phyloP scores from a whole-genome alignment of 2,797 vertebrate species.

The Lutjanus campechanus region DNA sequence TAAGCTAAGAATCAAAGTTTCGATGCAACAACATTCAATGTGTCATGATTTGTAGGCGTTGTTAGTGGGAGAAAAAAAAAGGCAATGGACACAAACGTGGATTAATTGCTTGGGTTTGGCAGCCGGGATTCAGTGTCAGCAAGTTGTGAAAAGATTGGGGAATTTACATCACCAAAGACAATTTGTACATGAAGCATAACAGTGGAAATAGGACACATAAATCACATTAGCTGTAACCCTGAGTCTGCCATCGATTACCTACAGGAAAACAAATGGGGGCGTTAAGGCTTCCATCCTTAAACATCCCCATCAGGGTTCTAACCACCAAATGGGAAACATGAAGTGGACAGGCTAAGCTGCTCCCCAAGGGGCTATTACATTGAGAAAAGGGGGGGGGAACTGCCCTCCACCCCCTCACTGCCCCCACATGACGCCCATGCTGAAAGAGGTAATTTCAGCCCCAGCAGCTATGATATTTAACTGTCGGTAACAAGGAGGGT shows the following conservation, averaged over 20 bases:
- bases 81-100: slow-evolving; percentile 64
- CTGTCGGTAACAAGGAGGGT: not conserved
- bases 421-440: slow-evolving; percentile 4
- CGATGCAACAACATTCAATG: slow-evolving; percentile 30
- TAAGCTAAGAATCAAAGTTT: slow-evolving; percentile 33
- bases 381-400: not conserved
- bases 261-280: slow-evolving; percentile 84
- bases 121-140: slow-evolving; percentile 79
- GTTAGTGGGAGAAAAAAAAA: slow-evolving; percentile 8
- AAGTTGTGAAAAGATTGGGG: slow-evolving; percentile 76
- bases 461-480: slow-evolving; percentile 16
- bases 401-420: not conserved
- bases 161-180: slow-evolving; percentile 87
- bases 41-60: slow-evolving; percentile 70
- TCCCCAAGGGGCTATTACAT: slow-evolving; percentile 64
- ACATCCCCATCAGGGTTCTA: slow-evolving; percentile 77
- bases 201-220: slow-evolving; percentile 87
- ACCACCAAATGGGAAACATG: slow-evolving; percentile 67
- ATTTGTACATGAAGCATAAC: slow-evolving; percentile 88
- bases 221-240: slow-evolving; percentile 87
- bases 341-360: slow-evolving; percentile 61
- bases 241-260: slow-evolving; percentile 86
- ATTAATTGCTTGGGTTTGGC: slow-evolving; percentile 78
- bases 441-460: slow-evolving; percentile 41
- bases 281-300: slow-evolving; percentile 81